Evolutionary conservation across 2,797 vertebrate species (phyloP), one percentile per base, ranked within the genome.

Genomic region (Hapalemur alaotrensis): DNA sequence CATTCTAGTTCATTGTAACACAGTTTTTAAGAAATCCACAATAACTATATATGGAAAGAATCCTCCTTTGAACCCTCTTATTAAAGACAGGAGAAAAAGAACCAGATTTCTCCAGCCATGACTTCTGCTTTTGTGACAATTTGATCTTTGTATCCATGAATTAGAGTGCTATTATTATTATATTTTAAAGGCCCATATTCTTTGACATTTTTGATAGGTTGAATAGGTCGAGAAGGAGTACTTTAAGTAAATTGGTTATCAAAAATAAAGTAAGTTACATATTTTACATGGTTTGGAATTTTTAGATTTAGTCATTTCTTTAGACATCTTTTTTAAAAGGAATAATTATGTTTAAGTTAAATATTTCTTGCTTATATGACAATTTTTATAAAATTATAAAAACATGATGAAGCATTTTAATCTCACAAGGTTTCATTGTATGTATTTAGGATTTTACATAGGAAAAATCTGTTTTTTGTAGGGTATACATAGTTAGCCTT

Each of bases 311-410:
- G 20, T 48, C 32, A 13, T 38, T 41, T 76, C 35, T 69, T 85
- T 92, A 91, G 35, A 69, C 25, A 91, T 79, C 15, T 70, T 72
- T 85, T 91, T 50, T 5, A 61, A 50, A 67, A 65, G 18, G 38
- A 76, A 65, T 67, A 78, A 88, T 83, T 89, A 57, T 92, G 38
- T 65, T 89, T 89, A 79, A 86, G 35, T 54, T 89, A 85, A 95
- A 61, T 90, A 38, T 83, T 72, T 94, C 22, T 78, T 72, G 52
- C 12, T 54, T 78, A 65, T 70, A 23, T 46, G 10, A 41, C 90
- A 72, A 78, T 95, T 93, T 92, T 86, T 90, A 73, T 65, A 72
- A 78, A 82, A 65, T 87, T 96, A 78, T 75, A 76, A 94, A 63
- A 89, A 50, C 61, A 12, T 59, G 32, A 93, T 59, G 72, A 65